Evolutionary conservation across 2,888 invertebrate species (phyloP), one percentile per base, ranked within the genome.

Genomic region (Drosophila dives): DNA sequence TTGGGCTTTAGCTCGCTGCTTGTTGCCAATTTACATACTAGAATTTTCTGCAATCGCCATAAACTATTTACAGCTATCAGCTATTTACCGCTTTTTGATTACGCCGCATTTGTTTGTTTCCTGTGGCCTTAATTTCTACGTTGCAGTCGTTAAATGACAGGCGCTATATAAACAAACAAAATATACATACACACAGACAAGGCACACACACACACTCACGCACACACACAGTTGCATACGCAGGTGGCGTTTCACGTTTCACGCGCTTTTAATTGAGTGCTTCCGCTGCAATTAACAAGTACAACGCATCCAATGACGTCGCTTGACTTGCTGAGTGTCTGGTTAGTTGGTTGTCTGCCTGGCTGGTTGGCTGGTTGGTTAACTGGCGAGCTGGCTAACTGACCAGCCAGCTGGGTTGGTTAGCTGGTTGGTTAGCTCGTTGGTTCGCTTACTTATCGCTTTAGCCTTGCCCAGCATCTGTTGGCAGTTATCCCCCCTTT

Each of bases 261-360:
- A 86, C 86, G 86, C 86, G 86, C 86, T 84, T 86, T 86, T 86
- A 86, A 86, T 86, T 86, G 86, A 86, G 86, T 86, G 89, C 86
- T 86, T 86, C 86, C 86, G 86, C 89, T 82, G 86, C 86, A 88
- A 86, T 86, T 86, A 86, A 86, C 89, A 86, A 86, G 81, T 86
- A 81, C 86, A 80, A 80, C 84, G 83, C 76, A 71, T 81, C 72
- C 83, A 81, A 63, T 65, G 83, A 75, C 74, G 70, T 49, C 69
- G 79, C 64, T 66, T 76, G 72, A 66, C 62, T 82, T 73, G 68
- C 48, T 29, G 63, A 54, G 56, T 72, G 29, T 26, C 50, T 65
- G 50, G 38, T 59, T 67, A 63, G 40, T 34, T 60, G 38, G n/a
- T 42, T 56, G 54, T 17, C 51, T 58, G 58, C 29, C 20, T 60